phyloP scores from a whole-genome alignment of 2,797 vertebrate genomes.

The Myiothlypis chrysogaster region DNA sequence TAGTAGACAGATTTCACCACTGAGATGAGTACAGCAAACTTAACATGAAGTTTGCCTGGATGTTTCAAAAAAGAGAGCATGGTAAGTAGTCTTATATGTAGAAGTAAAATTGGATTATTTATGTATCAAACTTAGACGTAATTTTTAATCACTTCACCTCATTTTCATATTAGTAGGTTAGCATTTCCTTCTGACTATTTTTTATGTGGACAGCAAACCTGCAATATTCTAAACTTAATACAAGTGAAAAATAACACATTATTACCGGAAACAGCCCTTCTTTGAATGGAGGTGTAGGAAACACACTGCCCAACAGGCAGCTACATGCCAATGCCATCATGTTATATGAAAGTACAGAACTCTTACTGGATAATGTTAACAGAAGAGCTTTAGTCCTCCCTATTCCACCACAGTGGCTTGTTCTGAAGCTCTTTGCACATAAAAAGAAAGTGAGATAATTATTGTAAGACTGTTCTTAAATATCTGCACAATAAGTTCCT shows the following conservation, averaged over 20 bases:
- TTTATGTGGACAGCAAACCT: neutral
- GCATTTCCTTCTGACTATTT: neutral
- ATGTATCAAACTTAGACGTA: neutral
- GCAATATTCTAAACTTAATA: neutral
- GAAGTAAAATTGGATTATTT: neutral
- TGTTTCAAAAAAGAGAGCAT: neutral
- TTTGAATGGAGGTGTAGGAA: neutral
- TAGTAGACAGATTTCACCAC: neutral
- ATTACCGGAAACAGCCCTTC: neutral
- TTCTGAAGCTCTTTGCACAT: neutral
- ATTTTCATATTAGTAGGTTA: neutral
- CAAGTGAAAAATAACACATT: neutral
- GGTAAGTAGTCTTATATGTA: neutral
- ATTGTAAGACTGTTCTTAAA: neutral
- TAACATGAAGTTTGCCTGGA: neutral
- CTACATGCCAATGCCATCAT: neutral
- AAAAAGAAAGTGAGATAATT: neutral
- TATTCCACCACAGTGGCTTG: neutral
- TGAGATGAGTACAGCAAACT: neutral
- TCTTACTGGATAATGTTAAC: neutral
- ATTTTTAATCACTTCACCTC: neutral
- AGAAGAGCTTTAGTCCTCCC: neutral
- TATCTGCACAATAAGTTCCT: neutral
- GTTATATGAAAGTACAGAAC: neutral
- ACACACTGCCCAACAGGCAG: neutral